Evolutionary conservation across 1,140 invertebrate genomes (phyloP).

Genomic region (Plectrocnemia conspersa): DNA sequence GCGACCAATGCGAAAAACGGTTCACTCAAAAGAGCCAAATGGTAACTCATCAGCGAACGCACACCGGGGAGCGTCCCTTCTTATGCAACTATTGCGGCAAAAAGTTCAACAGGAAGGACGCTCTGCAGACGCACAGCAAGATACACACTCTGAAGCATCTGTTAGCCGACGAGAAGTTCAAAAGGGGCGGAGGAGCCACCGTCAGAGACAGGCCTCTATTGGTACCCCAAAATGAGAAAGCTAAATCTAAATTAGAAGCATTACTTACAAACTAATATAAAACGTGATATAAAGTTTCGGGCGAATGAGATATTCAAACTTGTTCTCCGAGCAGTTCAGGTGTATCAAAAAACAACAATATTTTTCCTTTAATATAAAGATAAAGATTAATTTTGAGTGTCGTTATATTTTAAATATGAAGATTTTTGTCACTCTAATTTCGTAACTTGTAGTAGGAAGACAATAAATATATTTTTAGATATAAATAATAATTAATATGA

Average conservation of each 20-base stretch:
- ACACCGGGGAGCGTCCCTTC: conserved; percentile 46
- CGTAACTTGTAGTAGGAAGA: no score
- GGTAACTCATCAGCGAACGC: conserved; percentile 36
- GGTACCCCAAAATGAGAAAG: conserved; percentile 1
- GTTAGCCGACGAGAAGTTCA: conserved; percentile 21
- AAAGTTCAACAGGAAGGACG: conserved; percentile 45
- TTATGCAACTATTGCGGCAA: conserved; percentile 53
- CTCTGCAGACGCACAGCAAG: conserved; percentile 33
- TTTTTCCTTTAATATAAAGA: no score
- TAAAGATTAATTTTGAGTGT: no score
- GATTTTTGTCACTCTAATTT: no score
- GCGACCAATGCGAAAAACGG: conserved; percentile 39
- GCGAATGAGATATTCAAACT: no score
- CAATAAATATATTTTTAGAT: no score
- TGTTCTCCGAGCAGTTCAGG: no score
- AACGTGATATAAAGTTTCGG: no score
- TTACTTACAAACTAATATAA: no score
- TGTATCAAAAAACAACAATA: no score
- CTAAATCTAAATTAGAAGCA: background rate
- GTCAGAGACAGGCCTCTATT: conserved; percentile 24
- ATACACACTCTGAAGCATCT: conserved; percentile 30
- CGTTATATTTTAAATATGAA: no score
- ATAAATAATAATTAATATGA: no score
- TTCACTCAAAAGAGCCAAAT: conserved; percentile 39
- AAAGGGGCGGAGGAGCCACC: conserved; percentile 30